Evolutionary conservation across 2,113 vertebrate genomes (phyloP), one percentile per base, ranked within the genome.

Genomic region (Probosciger aterrimus): DNA sequence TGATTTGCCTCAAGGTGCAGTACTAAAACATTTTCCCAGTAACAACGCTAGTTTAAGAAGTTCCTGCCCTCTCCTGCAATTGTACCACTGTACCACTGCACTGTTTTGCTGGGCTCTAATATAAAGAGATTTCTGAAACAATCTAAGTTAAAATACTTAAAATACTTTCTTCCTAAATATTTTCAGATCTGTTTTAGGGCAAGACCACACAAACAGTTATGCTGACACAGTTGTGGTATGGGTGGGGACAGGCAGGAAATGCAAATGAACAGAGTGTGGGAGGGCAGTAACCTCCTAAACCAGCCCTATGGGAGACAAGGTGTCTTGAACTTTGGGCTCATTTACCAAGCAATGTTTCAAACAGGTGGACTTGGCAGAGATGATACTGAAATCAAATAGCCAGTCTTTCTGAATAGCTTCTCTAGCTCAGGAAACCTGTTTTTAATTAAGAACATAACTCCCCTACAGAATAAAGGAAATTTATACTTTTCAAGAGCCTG

Each of bases 211-310:
- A 86, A 82, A 93, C 43, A 68, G 86, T 46, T 82, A 74, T 1
- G 1, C 39, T 91, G 83, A 92, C 86, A 95, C 35, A 84, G 43
- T 1, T 93, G 86, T 7, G 27, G 80, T 88, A 86, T 43, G 91
- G 86, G 94, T 93, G 83, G 88, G 64, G 86, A 84, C 60, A 75
- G 64, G 74, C 60, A 93, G 88, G 88, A 95, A 95, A 92, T 7
- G 6, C 60, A 95, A 89, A 96, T 28, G 47, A 81, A 70, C 28
- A 33, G 76, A 68, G 64, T 8, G 86, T 82, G 57, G 86, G 86
- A 91, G 47, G 62, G 44, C 3, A 82, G 69, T 6, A 78, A 89
- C 89, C 95, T 95, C 89, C 83, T 75, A 91, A 88, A 86, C 8
- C 73, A 84, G 37, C 68, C 41, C 2, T 1, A 8, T 7, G 35